Percentiles rank a stretch among this genome's conserved stretches.
phyloP scores from a whole-genome alignment of 2,888 invertebrate species.

The Acronicta psi region DNA sequence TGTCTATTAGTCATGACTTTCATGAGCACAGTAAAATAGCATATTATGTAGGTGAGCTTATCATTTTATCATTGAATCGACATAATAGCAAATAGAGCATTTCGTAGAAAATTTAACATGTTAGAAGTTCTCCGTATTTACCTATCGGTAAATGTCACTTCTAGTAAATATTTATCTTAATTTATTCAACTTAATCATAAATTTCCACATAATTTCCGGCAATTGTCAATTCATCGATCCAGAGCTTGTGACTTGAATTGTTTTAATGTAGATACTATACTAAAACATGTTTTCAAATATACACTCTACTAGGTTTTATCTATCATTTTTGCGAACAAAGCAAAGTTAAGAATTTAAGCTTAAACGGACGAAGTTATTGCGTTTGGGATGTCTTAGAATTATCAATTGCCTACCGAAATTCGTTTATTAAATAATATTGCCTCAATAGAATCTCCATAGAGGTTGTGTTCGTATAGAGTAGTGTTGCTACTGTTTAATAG shows the following conservation, averaged over 20 bases:
- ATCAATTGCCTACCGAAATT: neutral
- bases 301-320: too few species aligned
- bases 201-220: neutral
- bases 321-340: too few species aligned
- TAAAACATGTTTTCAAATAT: too few species aligned
- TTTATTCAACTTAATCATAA: neutral
- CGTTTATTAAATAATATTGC: neutral
- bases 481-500: constrained; percentile 76
- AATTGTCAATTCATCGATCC: too few species aligned
- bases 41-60: constrained; percentile 12
- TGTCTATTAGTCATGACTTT: constrained; percentile 1
- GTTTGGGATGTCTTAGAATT: neutral
- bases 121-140: constrained; percentile 37
- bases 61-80: constrained; percentile 34
- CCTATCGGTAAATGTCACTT: constrained; percentile 16
- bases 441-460: constrained; percentile 42
- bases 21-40: neutral
- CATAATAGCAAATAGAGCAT: constrained; percentile 24
- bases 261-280: too few species aligned
- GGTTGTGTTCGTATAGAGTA: constrained; percentile 43
- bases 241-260: too few species aligned
- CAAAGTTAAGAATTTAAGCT: too few species aligned
- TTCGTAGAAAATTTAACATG: constrained; percentile 34
- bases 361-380: too few species aligned
- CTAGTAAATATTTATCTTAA: constrained; percentile 30